phyloP scores from a whole-genome alignment of 2,113 vertebrate species.

The Poicephalus meyeri region DNA sequence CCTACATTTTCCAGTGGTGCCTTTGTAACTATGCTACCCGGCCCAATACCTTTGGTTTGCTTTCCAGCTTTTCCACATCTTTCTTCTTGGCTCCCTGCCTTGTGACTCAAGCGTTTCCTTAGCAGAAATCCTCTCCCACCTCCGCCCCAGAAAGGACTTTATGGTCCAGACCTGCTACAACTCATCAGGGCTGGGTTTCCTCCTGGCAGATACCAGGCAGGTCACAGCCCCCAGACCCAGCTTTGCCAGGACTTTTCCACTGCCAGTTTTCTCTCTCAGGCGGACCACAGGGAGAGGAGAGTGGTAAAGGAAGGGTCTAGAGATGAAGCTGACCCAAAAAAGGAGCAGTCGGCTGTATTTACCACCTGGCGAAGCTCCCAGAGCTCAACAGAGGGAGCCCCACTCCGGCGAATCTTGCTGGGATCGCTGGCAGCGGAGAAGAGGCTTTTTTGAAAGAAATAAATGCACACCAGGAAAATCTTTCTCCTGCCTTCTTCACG shows the following conservation, averaged over 20 bases:
- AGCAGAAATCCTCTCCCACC: not conserved
- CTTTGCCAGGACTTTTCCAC: not conserved
- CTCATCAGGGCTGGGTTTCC: not conserved
- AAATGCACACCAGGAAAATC: not conserved
- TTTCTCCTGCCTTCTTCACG: not conserved
- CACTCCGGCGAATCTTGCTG: not conserved
- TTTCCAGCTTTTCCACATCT: conserved; percentile 22
- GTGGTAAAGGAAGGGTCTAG: not conserved
- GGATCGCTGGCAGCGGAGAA: not conserved
- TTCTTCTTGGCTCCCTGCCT: not conserved
- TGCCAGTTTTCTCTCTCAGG: not conserved
- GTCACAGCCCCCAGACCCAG: not conserved
- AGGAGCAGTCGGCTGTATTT: not conserved
- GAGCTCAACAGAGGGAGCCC: conserved; percentile 63
- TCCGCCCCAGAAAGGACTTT: not conserved
- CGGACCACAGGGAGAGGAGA: not conserved
- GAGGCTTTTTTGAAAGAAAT: not conserved
- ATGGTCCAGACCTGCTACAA: not conserved
- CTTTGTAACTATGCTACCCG: not conserved
- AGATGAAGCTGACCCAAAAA: not conserved
- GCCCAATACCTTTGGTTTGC: not conserved
- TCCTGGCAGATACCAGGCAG: not conserved
- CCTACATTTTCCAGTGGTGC: conserved; percentile 23
- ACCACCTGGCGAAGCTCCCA: conserved; percentile 23
- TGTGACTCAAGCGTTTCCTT: conserved; percentile 3